These are phyloP conservation scores for Apogon talboti DNA, from an alignment of 2,797 vertebrate species.

Conservation along the genomic window DNA sequence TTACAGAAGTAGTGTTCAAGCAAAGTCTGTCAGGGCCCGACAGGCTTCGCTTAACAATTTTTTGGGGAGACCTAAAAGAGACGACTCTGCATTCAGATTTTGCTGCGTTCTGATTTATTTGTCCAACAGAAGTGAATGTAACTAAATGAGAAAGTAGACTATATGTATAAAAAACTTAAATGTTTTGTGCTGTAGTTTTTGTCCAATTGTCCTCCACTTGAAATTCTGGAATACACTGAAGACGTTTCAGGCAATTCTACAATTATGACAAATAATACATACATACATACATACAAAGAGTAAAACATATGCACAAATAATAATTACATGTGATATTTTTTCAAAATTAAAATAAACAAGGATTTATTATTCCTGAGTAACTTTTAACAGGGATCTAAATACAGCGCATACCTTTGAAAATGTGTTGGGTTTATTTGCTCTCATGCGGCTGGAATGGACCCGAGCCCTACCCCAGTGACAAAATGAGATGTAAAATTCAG, in stretches of 20 bases:
- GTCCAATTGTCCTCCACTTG: slow-evolving; percentile 50
- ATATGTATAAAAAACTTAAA: slow-evolving; percentile 58
- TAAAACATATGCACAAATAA: slow-evolving; percentile 29
- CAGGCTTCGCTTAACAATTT: slow-evolving; percentile 1
- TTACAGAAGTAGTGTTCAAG: slow-evolving; percentile 41
- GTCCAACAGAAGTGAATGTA: slow-evolving; percentile 13
- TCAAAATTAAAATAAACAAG: slow-evolving; percentile 19
- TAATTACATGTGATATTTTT: slow-evolving; percentile 20
- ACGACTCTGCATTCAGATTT: slow-evolving; percentile 4
- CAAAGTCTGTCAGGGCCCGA: slow-evolving; percentile 13
- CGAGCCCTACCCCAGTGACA: slow-evolving; percentile 15
- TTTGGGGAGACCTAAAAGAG: slow-evolving; percentile 19
- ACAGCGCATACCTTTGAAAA: slow-evolving; percentile 1
- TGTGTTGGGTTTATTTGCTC: slow-evolving; percentile 17
- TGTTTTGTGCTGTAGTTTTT: slow-evolving; percentile 43
- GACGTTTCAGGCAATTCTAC: slow-evolving; percentile 33
- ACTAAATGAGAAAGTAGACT: slow-evolving; percentile 20
- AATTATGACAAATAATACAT: slow-evolving; percentile 31
- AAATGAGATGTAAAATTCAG: slow-evolving; percentile 51
- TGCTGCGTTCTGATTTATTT: slow-evolving; percentile 3
- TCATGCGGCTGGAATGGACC: slow-evolving; percentile 33
- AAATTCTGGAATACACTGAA: slow-evolving; percentile 57
- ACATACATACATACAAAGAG: slow-evolving; percentile 7
- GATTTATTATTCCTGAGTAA: not conserved
- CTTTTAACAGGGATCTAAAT: slow-evolving; percentile 1